Evolutionary conservation across 1,140 invertebrate genomes (phyloP).

Genomic region (Neodiprion lecontei): DNA sequence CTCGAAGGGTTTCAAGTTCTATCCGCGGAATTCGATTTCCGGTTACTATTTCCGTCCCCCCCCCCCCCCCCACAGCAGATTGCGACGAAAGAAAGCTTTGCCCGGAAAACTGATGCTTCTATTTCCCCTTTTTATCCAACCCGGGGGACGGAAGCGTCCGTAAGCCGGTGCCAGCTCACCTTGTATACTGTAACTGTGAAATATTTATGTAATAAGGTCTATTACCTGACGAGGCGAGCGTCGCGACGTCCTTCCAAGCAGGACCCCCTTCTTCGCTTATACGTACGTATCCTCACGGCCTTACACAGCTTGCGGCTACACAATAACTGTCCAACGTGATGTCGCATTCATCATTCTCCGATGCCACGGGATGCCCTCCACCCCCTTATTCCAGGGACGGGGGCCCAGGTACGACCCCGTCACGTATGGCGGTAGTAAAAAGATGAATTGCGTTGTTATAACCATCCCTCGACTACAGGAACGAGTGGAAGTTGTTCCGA

Average conservation of each 20-base stretch:
- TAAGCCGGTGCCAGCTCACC: too few species aligned
- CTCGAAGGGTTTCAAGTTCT: too few species aligned
- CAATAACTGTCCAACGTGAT: constrained; percentile 5
- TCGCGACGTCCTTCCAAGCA: not conserved
- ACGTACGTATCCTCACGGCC: too few species aligned
- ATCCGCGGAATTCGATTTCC: too few species aligned
- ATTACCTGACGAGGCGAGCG: not conserved
- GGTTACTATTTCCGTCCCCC: too few species aligned
- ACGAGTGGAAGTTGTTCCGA: not conserved
- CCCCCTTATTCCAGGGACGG: not conserved
- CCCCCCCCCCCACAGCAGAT: not conserved
- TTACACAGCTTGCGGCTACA: not conserved
- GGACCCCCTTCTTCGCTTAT: too few species aligned
- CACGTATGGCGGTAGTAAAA: not conserved
- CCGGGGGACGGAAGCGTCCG: not conserved
- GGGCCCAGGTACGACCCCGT: not conserved
- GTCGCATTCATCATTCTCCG: not conserved
- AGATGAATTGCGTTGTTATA: constrained; percentile 5
- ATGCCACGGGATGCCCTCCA: not conserved
- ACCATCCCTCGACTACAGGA: not conserved
- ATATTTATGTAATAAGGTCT: constrained; percentile 6
- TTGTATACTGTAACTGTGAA: not conserved
- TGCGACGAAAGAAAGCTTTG: not conserved
- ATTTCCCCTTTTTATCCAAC: not conserved
- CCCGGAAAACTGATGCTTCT: too few species aligned